Percentiles rank a stretch among this genome's conserved stretches.
Evolutionary conservation across 37 sponge, comb jelly and placozoan genomes (phyloP).

Genomic region (Ianthella basta): DNA sequence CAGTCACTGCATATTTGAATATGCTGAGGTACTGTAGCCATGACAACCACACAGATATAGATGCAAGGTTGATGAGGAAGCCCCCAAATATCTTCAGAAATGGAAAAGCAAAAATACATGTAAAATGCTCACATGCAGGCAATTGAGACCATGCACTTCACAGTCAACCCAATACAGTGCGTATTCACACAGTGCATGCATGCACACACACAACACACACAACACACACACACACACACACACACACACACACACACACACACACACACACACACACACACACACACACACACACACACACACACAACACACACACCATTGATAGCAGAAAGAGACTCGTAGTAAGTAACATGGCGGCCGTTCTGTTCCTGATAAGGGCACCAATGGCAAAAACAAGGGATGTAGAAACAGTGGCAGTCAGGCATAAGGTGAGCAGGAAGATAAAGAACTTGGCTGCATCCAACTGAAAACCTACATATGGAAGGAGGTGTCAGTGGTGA

Average conservation of each 20-base stretch:
- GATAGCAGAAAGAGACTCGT: slow-evolving; percentile 58
- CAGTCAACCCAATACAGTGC: not conserved
- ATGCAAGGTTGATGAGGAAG: slow-evolving; percentile 8
- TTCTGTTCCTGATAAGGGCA: slow-evolving; percentile 48
- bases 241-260: too few relatives aligned
- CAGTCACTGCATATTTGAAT: slow-evolving; percentile 27
- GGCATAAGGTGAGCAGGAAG: slow-evolving; percentile 56
- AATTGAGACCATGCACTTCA: too few relatives aligned
- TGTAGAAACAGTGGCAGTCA: slow-evolving; percentile 53
- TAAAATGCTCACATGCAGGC: too few relatives aligned
- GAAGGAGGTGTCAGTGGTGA: too few relatives aligned
- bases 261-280: too few relatives aligned
- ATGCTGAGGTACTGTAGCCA: slow-evolving; percentile 36
- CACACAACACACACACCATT: slow-evolving; percentile 50
- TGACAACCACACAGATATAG: slow-evolving; percentile 22
- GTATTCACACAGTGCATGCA: too few relatives aligned
- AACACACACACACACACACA: too few relatives aligned
- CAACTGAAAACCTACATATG: slow-evolving; percentile 49
- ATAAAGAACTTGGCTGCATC: slow-evolving; percentile 63
- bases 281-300: too few relatives aligned
- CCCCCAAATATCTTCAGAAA: slow-evolving; percentile 22
- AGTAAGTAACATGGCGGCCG: slow-evolving; percentile 58
- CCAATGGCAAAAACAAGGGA: slow-evolving; percentile 60
- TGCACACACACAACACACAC: too few relatives aligned
- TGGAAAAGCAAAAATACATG: too few relatives aligned